Conservation (phyloP, 2,797 vertebrate genomes). For the Lacerta bilineata region DNA sequence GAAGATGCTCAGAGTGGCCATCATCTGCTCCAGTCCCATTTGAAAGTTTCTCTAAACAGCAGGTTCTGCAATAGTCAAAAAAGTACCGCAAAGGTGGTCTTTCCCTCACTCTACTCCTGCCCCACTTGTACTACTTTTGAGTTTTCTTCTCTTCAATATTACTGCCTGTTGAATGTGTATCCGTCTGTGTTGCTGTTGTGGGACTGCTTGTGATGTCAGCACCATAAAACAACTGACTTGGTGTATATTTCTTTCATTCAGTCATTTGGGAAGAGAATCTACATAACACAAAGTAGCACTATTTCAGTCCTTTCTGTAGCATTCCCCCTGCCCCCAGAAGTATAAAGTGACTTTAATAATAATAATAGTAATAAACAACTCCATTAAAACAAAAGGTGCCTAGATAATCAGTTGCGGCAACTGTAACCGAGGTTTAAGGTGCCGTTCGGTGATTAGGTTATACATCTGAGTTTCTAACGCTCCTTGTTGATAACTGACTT, state of each 20-base stretch:
- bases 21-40: neutral
- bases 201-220: neutral
- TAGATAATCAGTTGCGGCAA: no score
- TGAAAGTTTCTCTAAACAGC: neutral
- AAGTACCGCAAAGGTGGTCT: neutral
- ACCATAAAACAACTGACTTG: neutral
- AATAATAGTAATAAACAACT: no score
- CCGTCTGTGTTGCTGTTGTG: neutral
- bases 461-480: no score
- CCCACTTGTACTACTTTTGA: neutral
- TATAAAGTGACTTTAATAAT: no score
- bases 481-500: no score
- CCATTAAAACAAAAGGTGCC: no score
- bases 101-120: neutral
- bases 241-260: neutral
- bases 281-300: neutral
- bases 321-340: no score
- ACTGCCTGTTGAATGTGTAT: neutral
- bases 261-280: neutral
- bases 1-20: neutral
- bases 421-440: no score
- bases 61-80: neutral
- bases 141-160: neutral
- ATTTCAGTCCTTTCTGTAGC: no score
- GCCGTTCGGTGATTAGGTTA: no score